Evolutionary conservation across 2,888 invertebrate species (phyloP), one percentile per base, ranked within the genome.

Genomic region (Melolontha melolontha): DNA sequence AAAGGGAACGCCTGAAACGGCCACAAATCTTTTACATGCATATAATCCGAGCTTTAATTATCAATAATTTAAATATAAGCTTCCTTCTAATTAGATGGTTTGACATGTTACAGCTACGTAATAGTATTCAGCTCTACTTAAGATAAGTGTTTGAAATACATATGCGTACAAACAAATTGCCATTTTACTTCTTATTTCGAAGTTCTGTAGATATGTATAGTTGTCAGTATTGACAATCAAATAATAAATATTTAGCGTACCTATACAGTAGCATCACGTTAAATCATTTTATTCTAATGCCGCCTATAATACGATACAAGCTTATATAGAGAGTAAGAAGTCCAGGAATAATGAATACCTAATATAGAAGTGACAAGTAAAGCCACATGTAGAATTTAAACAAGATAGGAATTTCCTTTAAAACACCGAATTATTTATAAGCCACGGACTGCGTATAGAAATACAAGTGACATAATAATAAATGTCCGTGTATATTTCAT

Each of bases 361-460:
- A 68, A 68, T 68, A 68, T 65, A 65, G 68, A 59, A 64, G 62
- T 65, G 65, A 52, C 64, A 68, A 67, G 63, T 63, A 59, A 65
- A 65, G 57, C 57, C 40, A 47, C 67, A 51, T 64, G 52, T 42
- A 65, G 68, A 68, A 68, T 68, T 50, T 65, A 68, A 68, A 65
- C 68, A 55, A 65, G 62, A 62, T 62, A 65, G 68, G 65, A 62
- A 68, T 68, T 68, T 68, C 64, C 65, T 65, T 65, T 64, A 59
- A 59, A 65, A 65, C 55, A 57, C 68, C 68, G 50, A 68, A 68
- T 68, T 68, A 68, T 68, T 57, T 65, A 65, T 44, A 59, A 59
- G 40, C 12, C 44, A 17, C 65, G 52, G 47, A 29, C 47, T 49
- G 49, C 29, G 66, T 55, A 66, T 66, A 66, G 66, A 34, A 57